These are phyloP conservation scores for Mormyrops attenuatus DNA, from an alignment of 2,797 vertebrate genomes.

Conservation along the genomic window DNA sequence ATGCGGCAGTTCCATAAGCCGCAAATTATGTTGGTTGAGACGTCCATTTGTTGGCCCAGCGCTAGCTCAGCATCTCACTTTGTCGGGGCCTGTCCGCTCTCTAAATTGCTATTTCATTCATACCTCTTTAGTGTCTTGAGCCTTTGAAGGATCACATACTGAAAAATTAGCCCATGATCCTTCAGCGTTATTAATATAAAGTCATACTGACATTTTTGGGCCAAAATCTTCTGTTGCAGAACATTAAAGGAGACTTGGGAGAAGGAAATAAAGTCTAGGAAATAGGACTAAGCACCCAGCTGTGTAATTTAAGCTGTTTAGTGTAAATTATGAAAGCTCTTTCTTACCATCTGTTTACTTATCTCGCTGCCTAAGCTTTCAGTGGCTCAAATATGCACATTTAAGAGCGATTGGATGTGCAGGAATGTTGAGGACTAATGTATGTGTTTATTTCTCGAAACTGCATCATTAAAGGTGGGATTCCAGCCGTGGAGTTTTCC, in stretches of 20 bases:
- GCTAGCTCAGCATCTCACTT: constrained; percentile 32
- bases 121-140: constrained; percentile 32
- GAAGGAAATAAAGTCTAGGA: constrained; percentile 14
- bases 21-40: constrained; percentile 28
- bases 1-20: no score
- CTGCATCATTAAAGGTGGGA: constrained; percentile 6
- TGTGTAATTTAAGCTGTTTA: constrained; percentile 30
- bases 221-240: constrained; percentile 38
- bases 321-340: constrained; percentile 31
- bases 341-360: constrained; percentile 30
- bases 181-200: constrained; percentile 27
- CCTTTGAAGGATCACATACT: constrained; percentile 38
- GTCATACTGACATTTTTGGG: constrained; percentile 46
- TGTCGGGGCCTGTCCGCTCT: constrained; percentile 6
- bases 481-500: constrained; percentile 19
- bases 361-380: constrained; percentile 23
- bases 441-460: constrained; percentile 27
- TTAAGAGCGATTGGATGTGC: constrained; percentile 22
- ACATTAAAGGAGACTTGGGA: constrained; percentile 20
- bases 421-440: constrained; percentile 19
- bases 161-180: constrained; percentile 38
- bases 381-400: constrained; percentile 16
- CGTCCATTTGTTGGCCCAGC: constrained; percentile 10
- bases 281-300: constrained; percentile 20
- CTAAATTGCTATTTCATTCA: constrained; percentile 27